A percentile compares a stretch with the other conserved stretches of the same genome.
Conservation (phyloP, 2,888 invertebrate species). For the Macrosoma leucophasiata region DNA sequence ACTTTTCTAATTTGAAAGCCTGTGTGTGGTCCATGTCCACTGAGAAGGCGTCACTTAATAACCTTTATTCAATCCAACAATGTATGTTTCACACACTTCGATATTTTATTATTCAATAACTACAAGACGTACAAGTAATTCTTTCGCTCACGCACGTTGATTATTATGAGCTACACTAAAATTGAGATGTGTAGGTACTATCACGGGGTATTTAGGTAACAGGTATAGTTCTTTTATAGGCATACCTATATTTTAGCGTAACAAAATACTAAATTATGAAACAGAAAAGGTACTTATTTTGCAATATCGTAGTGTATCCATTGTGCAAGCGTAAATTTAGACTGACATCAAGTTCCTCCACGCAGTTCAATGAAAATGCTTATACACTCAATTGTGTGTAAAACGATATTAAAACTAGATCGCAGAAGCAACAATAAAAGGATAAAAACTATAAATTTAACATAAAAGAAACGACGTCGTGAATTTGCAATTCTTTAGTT, state of each 20-base stretch:
- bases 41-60: conserved; percentile 41
- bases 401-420: conserved; percentile 56
- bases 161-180: too few species aligned
- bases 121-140: too few species aligned
- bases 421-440: conserved; percentile 50
- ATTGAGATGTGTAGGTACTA: too few species aligned
- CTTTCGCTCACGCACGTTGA: too few species aligned
- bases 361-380: conserved; percentile 59
- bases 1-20: conserved; percentile 62
- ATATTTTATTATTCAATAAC: conserved; percentile 5
- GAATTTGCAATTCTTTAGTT: conserved; percentile 56
- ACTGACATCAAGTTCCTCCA: conserved; percentile 10
- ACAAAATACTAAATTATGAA: too few species aligned
- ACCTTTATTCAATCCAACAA: conserved; percentile 13
- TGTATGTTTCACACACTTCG: conserved; percentile 3
- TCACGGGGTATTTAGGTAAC: too few species aligned
- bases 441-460: conserved; percentile 60
- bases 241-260: too few species aligned
- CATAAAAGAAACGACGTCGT: conserved; percentile 47
- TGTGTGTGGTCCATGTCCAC: conserved; percentile 63
- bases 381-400: conserved; percentile 66
- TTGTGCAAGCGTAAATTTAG: too few species aligned
- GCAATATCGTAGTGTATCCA: too few species aligned
- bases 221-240: too few species aligned
- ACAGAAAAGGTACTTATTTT: too few species aligned